Evolutionary conservation across 2,888 invertebrate genomes (phyloP), one percentile per base, ranked within the genome.

Genomic region (Drosophila fulvimacula): DNA sequence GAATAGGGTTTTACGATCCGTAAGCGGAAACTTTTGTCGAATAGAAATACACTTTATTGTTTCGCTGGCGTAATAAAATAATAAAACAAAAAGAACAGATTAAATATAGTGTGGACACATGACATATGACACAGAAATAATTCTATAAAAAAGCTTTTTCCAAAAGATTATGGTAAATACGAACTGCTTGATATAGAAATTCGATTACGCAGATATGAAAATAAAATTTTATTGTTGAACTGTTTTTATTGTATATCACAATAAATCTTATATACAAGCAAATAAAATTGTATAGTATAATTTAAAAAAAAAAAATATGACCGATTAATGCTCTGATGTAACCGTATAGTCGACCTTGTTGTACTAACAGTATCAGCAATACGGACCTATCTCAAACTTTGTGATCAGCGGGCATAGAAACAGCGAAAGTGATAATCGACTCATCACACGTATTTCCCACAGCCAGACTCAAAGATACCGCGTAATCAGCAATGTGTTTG

Each of bases 21-120:
- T 32, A 49, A 19, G 9, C 32, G 49, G 32, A 49, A 49, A 19
- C 32, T 32, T 34, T 30, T 32, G 49, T 15, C 7, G 30, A 13
- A 32, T 19, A 30, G 19, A 32, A 49, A 49, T 19, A 49, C 49
- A 19, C 5, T 32, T 32, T 17, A 15, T 49, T 49, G 32, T 1
- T 49, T 4, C 2, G 19, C 32, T 32, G 46, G 27, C 13, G 19
- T 13, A 32, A 49, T 34, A 32, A 49, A 32, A 4, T 15, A 49
- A 49, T 49, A 49, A 49, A 49, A 17, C 32, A 15, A 49, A 32
- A 49, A 15, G 7, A 32, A 36, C 34, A 36, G 51, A 52, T 52
- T 52, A 36, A 36, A 15, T 11, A 17, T 48, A 17, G 10, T 30
- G 48, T 30, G 6, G 17, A 11, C 30, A 30, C 10, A 30, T 48